These are phyloP conservation scores for Cyanoderma ruficeps DNA, from an alignment of 2,113 vertebrate species.

Conservation along the genomic window DNA sequence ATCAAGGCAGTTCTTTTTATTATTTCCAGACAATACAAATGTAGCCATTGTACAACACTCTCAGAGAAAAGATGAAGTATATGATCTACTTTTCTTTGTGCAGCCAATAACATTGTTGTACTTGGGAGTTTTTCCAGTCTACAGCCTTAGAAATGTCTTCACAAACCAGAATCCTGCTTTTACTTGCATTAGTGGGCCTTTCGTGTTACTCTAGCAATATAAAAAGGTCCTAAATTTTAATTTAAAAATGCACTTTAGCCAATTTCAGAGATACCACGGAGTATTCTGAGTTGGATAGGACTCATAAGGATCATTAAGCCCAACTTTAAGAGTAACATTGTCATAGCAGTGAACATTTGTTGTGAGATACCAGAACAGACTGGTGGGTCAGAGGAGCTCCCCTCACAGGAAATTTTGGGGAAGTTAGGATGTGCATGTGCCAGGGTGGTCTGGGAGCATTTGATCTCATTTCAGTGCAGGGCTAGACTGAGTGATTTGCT, in stretches of 20 bases:
- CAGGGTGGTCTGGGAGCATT: background rate
- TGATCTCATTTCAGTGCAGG: background rate
- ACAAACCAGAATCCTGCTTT: background rate
- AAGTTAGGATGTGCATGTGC: background rate
- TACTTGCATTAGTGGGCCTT: background rate
- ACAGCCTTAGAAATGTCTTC: background rate
- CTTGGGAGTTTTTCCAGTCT: background rate
- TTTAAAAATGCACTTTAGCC: background rate
- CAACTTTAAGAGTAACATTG: background rate
- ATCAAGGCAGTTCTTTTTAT: background rate
- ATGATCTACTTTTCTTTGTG: background rate
- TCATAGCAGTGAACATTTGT: background rate
- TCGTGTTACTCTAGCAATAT: background rate
- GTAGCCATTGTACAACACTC: background rate
- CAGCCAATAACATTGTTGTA: background rate
- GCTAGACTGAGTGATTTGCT: background rate
- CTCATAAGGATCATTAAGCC: background rate
- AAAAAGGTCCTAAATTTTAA: background rate
- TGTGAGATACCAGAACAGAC: background rate
- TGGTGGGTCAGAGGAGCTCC: background rate
- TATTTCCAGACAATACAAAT: background rate
- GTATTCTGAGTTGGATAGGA: background rate
- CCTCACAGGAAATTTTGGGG: background rate
- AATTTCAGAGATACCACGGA: background rate
- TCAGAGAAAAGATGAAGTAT: background rate